phyloP scores from a whole-genome alignment of 2,797 vertebrate genomes.

The Urosaurus nigricauda region DNA sequence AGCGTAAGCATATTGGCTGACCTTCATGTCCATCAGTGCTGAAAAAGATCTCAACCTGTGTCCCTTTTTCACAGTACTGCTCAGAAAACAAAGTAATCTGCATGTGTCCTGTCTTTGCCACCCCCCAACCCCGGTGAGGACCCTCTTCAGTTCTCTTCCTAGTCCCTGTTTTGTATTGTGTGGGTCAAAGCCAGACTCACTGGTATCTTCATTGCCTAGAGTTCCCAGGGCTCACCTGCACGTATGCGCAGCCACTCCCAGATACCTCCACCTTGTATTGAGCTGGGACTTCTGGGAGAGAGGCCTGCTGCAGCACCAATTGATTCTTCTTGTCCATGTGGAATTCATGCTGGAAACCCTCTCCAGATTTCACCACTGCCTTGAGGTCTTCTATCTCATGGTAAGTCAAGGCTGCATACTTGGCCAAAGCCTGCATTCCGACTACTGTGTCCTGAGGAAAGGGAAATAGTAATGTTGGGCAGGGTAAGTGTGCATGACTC shows the following conservation, averaged over 20 bases:
- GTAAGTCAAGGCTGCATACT: constrained; percentile 84
- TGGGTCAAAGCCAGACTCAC: not conserved
- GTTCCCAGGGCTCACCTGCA: constrained; percentile 80
- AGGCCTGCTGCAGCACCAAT: constrained; percentile 84
- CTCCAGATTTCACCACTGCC: constrained; percentile 77
- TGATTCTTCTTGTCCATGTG: constrained; percentile 81
- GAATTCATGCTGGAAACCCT: constrained; percentile 78
- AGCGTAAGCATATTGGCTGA: too few relatives aligned
- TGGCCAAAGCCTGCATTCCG: constrained; percentile 88
- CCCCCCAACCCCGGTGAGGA: constrained; percentile 18
- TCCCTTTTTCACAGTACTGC: not conserved
- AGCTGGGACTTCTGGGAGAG: constrained; percentile 78
- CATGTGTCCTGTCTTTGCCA: not conserved
- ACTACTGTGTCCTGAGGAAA: constrained; percentile 87
- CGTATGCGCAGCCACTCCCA: constrained; percentile 83
- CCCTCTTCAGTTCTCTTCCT: constrained; percentile 73
- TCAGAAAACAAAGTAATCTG: not conserved
- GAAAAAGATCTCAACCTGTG: too few relatives aligned
- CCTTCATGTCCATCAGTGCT: too few relatives aligned
- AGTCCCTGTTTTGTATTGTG: constrained; percentile 44
- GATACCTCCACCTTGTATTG: constrained; percentile 75
- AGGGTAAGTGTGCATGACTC: too few relatives aligned
- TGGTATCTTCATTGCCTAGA: not conserved
- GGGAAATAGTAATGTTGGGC: not conserved
- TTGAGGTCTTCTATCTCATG: constrained; percentile 74